Evolutionary conservation across 2,113 vertebrate species (phyloP).

Genomic region (Cyanoliseus patagonus): DNA sequence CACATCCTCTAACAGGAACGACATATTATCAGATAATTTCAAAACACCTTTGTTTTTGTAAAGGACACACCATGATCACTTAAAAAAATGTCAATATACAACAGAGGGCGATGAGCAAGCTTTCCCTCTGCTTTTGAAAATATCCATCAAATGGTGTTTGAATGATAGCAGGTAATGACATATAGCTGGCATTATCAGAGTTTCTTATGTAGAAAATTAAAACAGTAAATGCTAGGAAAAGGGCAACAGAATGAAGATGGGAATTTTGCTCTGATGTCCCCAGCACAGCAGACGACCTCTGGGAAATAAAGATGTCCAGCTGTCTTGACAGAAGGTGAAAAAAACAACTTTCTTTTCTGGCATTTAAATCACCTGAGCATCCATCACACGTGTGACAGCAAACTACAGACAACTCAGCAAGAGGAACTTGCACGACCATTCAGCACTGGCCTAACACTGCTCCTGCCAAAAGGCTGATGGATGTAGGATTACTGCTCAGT

Average conservation of each 20-base stretch:
- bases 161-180: background rate
- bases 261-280: background rate
- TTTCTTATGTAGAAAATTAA: background rate
- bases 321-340: background rate
- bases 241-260: background rate
- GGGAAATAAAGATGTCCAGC: background rate
- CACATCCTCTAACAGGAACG: background rate
- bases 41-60: background rate
- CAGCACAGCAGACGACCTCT: background rate
- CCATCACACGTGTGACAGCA: background rate
- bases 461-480: background rate
- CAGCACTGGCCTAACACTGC: background rate
- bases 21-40: background rate
- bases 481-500: background rate
- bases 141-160: background rate
- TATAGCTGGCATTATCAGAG: background rate
- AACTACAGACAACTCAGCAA: background rate
- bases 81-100: background rate
- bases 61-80: background rate
- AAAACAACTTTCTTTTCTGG: background rate
- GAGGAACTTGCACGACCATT: background rate
- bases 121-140: background rate
- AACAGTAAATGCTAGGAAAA: background rate
- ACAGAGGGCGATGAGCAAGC: background rate
- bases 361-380: background rate